phyloP scores from a whole-genome alignment of 1,140 invertebrate genomes.

The Oncopodura yosiiana region DNA sequence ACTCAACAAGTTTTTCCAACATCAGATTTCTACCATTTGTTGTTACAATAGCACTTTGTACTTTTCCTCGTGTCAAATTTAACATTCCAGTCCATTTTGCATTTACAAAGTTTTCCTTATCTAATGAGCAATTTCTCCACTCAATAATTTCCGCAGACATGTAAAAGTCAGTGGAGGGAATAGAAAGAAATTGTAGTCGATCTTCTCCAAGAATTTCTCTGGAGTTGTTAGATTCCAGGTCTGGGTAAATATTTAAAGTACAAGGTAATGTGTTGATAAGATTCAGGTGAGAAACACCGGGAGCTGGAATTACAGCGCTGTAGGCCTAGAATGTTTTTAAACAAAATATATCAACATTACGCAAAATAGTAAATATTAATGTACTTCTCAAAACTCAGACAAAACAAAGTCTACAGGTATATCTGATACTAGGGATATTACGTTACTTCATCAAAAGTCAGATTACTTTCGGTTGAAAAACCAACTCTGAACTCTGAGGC shows the following conservation, averaged over 20 bases:
- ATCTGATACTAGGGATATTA: not conserved
- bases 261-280: constrained; percentile 39
- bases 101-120: not conserved
- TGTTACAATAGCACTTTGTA: constrained; percentile 35
- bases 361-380: not conserved
- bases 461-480: no score
- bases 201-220: not conserved
- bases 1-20: not conserved
- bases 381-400: not conserved
- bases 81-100: constrained; percentile 29
- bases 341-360: constrained; percentile 1
- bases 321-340: constrained; percentile 29
- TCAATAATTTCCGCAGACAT: no score
- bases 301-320: constrained; percentile 30
- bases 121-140: not conserved
- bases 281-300: constrained; percentile 35
- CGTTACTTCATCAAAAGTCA: not conserved
- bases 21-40: constrained; percentile 9
- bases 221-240: no score
- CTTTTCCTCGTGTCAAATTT: constrained; percentile 46
- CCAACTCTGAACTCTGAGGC: no score
- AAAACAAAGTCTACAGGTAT: not conserved
- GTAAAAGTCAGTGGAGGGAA: no score
- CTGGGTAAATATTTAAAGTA: no score
- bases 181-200: not conserved